Conservation (phyloP, 2,797 vertebrate genomes). For the Sardinella longiceps region DNA sequence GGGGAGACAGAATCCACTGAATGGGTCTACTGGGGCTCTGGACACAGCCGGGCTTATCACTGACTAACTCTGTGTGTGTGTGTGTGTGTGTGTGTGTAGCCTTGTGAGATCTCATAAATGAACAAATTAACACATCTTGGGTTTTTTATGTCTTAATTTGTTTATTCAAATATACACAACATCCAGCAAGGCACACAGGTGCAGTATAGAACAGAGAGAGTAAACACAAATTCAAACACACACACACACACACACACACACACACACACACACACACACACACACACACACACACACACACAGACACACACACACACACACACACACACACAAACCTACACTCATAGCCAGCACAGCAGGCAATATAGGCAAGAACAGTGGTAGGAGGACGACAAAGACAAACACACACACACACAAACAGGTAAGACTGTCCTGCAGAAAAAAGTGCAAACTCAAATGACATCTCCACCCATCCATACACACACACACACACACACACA, state of each 20-base stretch:
- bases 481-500: neutral
- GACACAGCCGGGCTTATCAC: no score
- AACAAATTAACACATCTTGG: neutral
- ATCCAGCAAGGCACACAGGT: conserved; percentile 27
- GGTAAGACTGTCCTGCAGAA: no score
- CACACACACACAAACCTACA: conserved; percentile 27
- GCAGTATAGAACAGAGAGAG: neutral
- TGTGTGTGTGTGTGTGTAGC: no score
- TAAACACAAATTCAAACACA: no score
- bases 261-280: conserved; percentile 23
- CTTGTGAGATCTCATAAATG: no score
- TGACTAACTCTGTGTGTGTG: no score
- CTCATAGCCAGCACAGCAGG: conserved; percentile 35
- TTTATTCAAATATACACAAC: conserved; percentile 44
- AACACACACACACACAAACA: conserved; percentile 24
- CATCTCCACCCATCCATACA: neutral
- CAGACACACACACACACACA: conserved; percentile 13
- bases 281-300: conserved; percentile 18
- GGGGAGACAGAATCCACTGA: no score
- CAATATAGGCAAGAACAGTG: conserved; percentile 34
- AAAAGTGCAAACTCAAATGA: neutral
- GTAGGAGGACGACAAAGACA: conserved; percentile 4
- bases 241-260: neutral
- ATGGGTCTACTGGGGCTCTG: no score
- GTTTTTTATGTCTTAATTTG: conserved; percentile 32